Conservation (phyloP, 2,888 invertebrate species). For the Taphrorychus bicolor region DNA sequence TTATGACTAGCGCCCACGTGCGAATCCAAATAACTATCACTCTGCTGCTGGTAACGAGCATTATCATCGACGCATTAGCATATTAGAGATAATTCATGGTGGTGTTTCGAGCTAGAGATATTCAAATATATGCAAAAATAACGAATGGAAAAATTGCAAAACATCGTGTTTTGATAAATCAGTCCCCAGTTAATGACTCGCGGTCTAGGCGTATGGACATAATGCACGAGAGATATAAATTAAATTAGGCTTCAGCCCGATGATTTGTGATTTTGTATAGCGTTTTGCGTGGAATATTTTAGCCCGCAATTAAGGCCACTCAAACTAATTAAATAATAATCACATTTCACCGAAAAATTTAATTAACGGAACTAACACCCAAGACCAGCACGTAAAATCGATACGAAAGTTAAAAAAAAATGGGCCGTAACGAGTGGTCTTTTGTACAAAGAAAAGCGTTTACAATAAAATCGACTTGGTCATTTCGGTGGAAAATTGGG, state of each 20-base stretch:
- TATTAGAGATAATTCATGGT: neutral
- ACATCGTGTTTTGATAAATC: neutral
- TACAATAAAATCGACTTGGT: slow-evolving; percentile 20
- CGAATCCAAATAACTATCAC: neutral
- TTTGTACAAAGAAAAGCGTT: slow-evolving; percentile 12
- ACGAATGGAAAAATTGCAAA: neutral
- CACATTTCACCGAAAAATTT: neutral
- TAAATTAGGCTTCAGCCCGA: neutral
- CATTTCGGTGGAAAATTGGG: slow-evolving; percentile 24
- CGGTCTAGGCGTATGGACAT: neutral
- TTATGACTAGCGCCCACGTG: neutral
- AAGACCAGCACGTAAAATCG: neutral
- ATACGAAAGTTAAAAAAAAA: neutral
- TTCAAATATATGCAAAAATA: neutral
- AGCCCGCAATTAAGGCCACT: neutral
- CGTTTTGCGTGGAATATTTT: neutral
- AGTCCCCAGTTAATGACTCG: neutral
- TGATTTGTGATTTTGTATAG: neutral
- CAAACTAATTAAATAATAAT: neutral
- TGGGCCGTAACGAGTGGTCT: neutral
- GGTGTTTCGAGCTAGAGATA: neutral
- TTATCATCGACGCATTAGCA: neutral
- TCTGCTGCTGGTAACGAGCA: neutral
- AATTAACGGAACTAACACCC: neutral
- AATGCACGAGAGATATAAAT: neutral